These are phyloP conservation scores for Petrocephalus sullivani DNA, from an alignment of 2,797 vertebrate species.

Conservation along the genomic window DNA sequence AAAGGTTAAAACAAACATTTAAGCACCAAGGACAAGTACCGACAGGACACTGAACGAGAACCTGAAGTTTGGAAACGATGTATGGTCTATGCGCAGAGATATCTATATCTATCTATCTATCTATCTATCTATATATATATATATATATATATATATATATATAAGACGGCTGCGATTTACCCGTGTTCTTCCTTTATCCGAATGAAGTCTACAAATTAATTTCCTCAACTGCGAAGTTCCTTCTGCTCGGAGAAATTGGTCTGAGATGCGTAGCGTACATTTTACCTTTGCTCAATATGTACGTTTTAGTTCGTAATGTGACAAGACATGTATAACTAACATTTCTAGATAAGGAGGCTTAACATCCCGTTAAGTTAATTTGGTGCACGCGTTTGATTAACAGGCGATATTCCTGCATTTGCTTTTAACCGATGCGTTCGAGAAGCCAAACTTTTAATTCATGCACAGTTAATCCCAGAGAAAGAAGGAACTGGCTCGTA, in stretches of 20 bases:
- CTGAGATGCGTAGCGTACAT: not conserved
- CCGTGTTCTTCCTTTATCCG: not conserved
- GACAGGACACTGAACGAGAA: not conserved
- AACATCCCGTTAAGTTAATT: not conserved
- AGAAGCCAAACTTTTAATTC: not conserved
- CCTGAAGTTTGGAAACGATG: not conserved
- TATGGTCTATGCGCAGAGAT: not conserved
- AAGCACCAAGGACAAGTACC: conserved; percentile 57
- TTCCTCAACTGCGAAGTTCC: not conserved
- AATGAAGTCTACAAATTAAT: not conserved
- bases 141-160: not conserved
- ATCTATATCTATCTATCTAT: too few relatives aligned
- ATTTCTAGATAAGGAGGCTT: not conserved
- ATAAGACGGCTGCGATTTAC: not conserved
- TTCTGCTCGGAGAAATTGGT: not conserved
- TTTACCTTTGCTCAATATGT: not conserved
- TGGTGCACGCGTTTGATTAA: not conserved
- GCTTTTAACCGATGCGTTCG: not conserved
- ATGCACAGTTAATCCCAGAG: not conserved
- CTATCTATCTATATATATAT: too few relatives aligned
- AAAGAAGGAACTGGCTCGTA: not conserved
- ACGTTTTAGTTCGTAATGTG: not conserved
- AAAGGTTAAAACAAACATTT: conserved; percentile 10
- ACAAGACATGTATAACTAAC: not conserved
- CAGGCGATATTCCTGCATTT: not conserved